A percentile compares a stretch with the other conserved stretches of the same genome.
Conservation (phyloP, 2,113 vertebrate species). For the Phalacrocorax carbo region DNA sequence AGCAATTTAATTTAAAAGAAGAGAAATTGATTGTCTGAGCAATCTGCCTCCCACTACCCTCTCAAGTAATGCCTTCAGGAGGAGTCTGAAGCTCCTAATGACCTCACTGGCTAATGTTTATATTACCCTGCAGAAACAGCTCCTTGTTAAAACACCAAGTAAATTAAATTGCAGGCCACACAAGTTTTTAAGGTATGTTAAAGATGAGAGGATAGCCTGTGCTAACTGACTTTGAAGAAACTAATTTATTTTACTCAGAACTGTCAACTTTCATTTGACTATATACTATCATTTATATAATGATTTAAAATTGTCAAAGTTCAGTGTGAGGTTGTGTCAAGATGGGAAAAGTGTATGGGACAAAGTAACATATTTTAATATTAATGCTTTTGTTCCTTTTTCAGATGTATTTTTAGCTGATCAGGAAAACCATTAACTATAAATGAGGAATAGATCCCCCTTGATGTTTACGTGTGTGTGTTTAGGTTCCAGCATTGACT, state of each 20-base stretch:
- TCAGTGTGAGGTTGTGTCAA: neutral
- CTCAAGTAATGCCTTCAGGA: neutral
- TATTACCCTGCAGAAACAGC: neutral
- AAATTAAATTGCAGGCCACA: neutral
- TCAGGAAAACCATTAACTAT: neutral
- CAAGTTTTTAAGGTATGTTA: neutral
- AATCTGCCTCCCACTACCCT: neutral
- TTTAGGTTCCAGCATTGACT: neutral
- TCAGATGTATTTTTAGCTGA: neutral
- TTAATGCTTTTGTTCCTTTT: neutral
- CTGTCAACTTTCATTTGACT: neutral
- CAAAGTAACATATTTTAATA: neutral
- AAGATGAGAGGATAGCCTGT: neutral
- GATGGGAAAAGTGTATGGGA: neutral
- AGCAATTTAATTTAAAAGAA: conserved; percentile 14
- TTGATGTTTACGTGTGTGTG: neutral
- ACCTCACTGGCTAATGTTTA: neutral
- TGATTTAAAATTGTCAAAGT: neutral
- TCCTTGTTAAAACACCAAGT: neutral
- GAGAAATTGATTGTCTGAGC: neutral
- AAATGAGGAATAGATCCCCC: neutral
- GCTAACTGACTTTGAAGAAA: neutral
- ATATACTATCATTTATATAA: neutral
- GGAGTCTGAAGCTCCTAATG: neutral
- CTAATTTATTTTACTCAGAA: neutral